These are phyloP conservation scores for Salminus brasiliensis DNA, from an alignment of 2,113 vertebrate species.

Conservation along the genomic window DNA sequence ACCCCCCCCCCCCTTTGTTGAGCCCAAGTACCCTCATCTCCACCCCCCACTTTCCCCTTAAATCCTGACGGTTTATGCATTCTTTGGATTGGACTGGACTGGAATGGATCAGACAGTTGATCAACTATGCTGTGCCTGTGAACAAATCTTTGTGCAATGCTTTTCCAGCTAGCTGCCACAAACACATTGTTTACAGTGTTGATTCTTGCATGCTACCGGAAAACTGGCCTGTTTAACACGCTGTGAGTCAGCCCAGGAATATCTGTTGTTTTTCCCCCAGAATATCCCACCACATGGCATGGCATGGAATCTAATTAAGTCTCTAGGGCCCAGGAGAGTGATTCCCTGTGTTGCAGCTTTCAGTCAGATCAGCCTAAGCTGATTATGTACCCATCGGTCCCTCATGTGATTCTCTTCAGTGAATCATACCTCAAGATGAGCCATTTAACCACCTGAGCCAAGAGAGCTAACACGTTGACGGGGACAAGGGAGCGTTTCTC, in stretches of 20 bases:
- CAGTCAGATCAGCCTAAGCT: background rate
- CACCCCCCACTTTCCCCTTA: no score
- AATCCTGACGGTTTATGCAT: no score
- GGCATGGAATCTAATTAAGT: constrained; percentile 33
- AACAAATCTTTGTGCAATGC: background rate
- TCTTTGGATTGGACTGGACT: no score
- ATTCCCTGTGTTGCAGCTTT: constrained; percentile 16
- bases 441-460: background rate
- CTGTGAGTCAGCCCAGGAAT: constrained; percentile 14
- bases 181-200: background rate
- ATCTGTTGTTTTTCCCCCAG: constrained; percentile 8
- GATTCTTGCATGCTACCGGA: background rate
- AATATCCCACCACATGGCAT: background rate
- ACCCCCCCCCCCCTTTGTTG: no score
- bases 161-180: background rate
- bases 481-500: background rate
- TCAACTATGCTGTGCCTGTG: no score
- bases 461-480: background rate
- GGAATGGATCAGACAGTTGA: no score
- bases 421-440: constrained; percentile 2
- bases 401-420: constrained; percentile 8
- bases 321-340: background rate
- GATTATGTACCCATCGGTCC: constrained; percentile 20
- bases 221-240: background rate
- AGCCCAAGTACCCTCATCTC: no score